Percentiles rank a stretch among this genome's conserved stretches.
Evolutionary conservation across 2,888 invertebrate genomes (phyloP).

Genomic region (Melanchra persicariae): DNA sequence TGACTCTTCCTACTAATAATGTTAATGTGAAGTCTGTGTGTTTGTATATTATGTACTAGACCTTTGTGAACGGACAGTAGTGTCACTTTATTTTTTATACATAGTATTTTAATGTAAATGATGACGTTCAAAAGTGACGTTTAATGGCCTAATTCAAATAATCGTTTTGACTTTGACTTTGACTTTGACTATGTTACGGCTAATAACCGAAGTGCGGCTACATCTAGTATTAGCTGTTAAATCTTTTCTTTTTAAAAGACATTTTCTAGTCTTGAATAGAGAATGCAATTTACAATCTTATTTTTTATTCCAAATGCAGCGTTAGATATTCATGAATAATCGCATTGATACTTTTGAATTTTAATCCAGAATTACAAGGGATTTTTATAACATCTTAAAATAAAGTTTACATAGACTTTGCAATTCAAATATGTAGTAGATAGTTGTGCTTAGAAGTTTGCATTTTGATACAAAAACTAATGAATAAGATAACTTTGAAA

Average conservation of each 20-base stretch:
- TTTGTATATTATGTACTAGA: not conserved
- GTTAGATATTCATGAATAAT: constrained; percentile 40
- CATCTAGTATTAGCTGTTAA: no score
- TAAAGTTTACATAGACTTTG: constrained; percentile 12
- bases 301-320: constrained; percentile 16
- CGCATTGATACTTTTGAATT: constrained; percentile 43
- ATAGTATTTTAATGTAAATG: no score
- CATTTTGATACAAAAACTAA: not conserved
- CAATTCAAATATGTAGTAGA: constrained; percentile 34
- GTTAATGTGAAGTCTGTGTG: not conserved
- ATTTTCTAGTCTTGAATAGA: constrained; percentile 2
- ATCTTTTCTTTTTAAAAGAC: not conserved
- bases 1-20: not conserved
- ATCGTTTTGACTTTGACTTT: no score
- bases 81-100: no score
- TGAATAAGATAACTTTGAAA: not conserved
- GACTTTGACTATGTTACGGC: no score
- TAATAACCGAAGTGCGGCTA: no score
- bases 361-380: constrained; percentile 11
- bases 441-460: constrained; percentile 13
- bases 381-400: constrained; percentile 20
- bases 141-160: no score
- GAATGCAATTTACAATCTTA: constrained; percentile 8
- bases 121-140: no score
- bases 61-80: no score